Conservation (phyloP, 2,113 vertebrate species). For the Malurus melanocephalus region DNA sequence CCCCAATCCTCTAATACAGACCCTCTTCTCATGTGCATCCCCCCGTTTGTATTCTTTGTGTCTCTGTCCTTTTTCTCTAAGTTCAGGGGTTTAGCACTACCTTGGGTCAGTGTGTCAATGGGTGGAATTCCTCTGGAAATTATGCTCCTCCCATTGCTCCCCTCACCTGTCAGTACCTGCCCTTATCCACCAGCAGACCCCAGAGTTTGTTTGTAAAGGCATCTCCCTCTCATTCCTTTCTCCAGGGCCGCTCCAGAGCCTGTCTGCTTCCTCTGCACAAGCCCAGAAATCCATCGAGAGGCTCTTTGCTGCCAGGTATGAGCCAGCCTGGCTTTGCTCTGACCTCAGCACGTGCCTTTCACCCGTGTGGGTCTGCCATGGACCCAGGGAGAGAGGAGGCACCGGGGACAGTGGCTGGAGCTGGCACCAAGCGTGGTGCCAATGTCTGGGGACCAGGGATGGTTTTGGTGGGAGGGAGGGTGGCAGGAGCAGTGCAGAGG, state of each 20-base stretch:
- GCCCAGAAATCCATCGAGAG: slow-evolving; percentile 82
- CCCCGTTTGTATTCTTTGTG: no score
- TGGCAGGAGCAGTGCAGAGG: background rate
- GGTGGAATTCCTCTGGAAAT: no score
- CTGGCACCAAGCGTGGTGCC: rapidly evolving
- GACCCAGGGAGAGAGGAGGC: background rate
- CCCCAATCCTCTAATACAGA: no score
- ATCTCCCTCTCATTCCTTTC: no score
- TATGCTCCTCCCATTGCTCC: no score
- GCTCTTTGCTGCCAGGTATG: slow-evolving; percentile 86
- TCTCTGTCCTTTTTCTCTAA: no score
- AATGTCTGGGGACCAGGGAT: background rate
- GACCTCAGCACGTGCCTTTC: background rate
- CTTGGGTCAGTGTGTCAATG: no score
- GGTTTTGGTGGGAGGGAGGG: background rate
- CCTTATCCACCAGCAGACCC: no score
- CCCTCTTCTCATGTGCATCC: no score
- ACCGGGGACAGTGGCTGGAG: rapidly evolving
- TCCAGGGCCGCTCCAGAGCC: slow-evolving; percentile 76
- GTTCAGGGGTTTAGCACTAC: no score
- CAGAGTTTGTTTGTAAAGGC: no score
- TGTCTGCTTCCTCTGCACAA: slow-evolving; percentile 78
- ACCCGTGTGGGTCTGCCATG: rapidly evolving
- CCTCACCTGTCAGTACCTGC: no score
- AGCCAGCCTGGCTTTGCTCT: background rate